Evolutionary conservation across 2,797 vertebrate genomes (phyloP).

Genomic region (Emydoidea blandingii): DNA sequence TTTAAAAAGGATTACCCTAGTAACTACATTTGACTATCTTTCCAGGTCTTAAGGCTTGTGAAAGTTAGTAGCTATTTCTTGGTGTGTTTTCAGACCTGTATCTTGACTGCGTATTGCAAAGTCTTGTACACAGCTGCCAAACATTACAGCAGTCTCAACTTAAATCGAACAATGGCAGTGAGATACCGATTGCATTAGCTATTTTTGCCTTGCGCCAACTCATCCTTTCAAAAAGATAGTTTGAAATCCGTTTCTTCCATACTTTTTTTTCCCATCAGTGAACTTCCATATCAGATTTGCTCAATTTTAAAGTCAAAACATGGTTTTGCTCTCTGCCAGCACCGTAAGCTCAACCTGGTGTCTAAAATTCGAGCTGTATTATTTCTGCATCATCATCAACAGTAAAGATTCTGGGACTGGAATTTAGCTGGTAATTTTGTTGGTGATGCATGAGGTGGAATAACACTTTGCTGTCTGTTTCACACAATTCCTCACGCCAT

Average conservation of each 20-base stretch:
- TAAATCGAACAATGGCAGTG: constrained; percentile 72
- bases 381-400: constrained; percentile 37
- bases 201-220: constrained; percentile 68
- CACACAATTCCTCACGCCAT: fast-evolving
- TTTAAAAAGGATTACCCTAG: constrained; percentile 31
- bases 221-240: constrained; percentile 68
- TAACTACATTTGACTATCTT: constrained; percentile 69
- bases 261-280: constrained; percentile 72
- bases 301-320: constrained; percentile 76
- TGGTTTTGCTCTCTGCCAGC: constrained; percentile 60
- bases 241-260: constrained; percentile 72
- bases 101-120: constrained; percentile 66
- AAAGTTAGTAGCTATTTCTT: constrained; percentile 59
- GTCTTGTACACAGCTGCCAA: constrained; percentile 45
- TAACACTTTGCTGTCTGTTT: neutral
- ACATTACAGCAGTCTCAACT: constrained; percentile 65
- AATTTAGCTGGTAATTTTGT: neutral
- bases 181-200: constrained; percentile 63
- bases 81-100: constrained; percentile 72
- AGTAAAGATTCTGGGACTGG: neutral
- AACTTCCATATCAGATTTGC: constrained; percentile 77
- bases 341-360: constrained; percentile 65
- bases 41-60: constrained; percentile 59
- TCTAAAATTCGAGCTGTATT: constrained; percentile 73
- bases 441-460: neutral